Evolutionary conservation across 2,113 vertebrate species (phyloP), one percentile per base, ranked within the genome.

Genomic region (Daphoenositta chrysoptera): DNA sequence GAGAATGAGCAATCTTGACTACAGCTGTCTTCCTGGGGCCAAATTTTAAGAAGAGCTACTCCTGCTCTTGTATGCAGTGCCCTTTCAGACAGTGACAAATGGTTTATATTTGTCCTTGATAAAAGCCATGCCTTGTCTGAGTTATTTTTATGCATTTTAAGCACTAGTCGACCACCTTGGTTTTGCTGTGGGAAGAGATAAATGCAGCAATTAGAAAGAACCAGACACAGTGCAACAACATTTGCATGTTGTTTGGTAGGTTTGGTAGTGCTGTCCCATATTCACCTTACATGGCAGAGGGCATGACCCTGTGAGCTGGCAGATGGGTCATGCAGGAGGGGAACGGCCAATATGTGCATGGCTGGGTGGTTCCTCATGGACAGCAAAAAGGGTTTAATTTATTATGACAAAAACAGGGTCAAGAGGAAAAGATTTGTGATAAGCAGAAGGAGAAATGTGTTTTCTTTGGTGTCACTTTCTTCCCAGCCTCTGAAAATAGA

Each of bases 121-220:
- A 54, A 56, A 90, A 87, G 28, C 35, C 51, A 81, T 6, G 4
- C 40, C 22, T 45, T 54, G 47, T 22, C 30, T 2, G 28, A 80
- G 53, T 77, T 89, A 64, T 61, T 93, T 89, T 81, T 45, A 20
- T 5, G 6, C 40, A 72, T 82, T 89, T 93, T 84, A 95, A 58
- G 54, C 54, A 56, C 71, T 30, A 48, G 42, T 13, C 65, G 37
- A 33, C 44, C 65, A 66, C 42, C 28, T 78, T 35, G 39, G 24
- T 73, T 85, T 88, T 86, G 31, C 63, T 53, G 30, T 65, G 48
- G 13, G 72, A 84, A 91, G 23, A 78, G 15, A 37, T 87, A 84
- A 90, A 54, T 42, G 40, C 28, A 73, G 30, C 26, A 89, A 33
- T 33, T 54, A 51, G 61, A 18, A 60, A 63, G 81, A 84, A 18